Evolutionary conservation across 2,888 invertebrate species (phyloP).

Genomic region (Maniola hyperantus): DNA sequence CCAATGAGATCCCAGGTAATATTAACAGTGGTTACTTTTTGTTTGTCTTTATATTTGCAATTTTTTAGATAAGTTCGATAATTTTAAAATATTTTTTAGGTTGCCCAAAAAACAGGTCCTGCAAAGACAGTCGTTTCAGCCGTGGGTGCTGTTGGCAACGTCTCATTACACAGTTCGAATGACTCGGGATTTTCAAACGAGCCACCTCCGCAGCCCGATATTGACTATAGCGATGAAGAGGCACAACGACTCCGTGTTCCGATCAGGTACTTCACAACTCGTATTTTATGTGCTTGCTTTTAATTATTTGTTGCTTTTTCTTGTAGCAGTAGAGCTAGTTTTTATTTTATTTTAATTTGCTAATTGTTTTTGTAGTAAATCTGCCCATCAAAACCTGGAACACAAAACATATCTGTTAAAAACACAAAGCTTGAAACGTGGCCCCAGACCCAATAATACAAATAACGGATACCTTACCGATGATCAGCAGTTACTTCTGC

Average conservation of each 20-base stretch:
- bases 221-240: constrained; percentile 95
- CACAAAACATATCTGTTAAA: constrained; percentile 73
- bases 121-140: constrained; percentile 74
- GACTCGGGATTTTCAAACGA: constrained; percentile 96
- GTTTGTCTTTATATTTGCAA: not conserved
- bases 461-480: constrained; percentile 80
- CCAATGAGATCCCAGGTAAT: constrained; percentile 76
- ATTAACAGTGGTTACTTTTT: constrained; percentile 5
- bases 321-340: constrained; percentile 44
- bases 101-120: constrained; percentile 72
- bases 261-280: constrained; percentile 77
- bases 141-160: constrained; percentile 84
- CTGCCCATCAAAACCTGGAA: constrained; percentile 63
- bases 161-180: constrained; percentile 94
- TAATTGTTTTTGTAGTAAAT: constrained; percentile 70
- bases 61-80: not conserved
- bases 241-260: constrained; percentile 84
- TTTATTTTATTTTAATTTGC: constrained; percentile 47
- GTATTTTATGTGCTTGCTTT: constrained; percentile 27
- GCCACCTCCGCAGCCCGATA: constrained; percentile 92
- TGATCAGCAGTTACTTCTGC: constrained; percentile 78
- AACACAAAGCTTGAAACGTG: constrained; percentile 76
- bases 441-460: constrained; percentile 60
- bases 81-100: constrained; percentile 47
- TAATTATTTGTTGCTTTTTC: constrained; percentile 39